Percentiles rank a stretch among this genome's conserved stretches.
Evolutionary conservation across 2,888 invertebrate genomes (phyloP).

Genomic region (Polietes domitor): DNA sequence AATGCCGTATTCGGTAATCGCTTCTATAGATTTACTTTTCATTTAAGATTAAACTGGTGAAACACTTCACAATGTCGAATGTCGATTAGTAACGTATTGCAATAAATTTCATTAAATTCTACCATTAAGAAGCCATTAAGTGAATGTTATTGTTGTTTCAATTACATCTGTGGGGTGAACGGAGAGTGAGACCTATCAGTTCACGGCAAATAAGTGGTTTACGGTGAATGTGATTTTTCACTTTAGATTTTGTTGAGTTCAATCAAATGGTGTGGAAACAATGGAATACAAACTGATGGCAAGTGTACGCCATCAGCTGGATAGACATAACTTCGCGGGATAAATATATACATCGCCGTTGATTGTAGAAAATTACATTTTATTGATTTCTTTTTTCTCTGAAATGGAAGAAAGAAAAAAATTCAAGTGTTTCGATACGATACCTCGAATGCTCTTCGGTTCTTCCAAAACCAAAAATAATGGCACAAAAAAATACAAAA

Average conservation of each 20-base stretch:
- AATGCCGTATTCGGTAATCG: neutral
- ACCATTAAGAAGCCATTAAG: conserved; percentile 44
- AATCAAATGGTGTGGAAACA: neutral
- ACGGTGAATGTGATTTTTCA: conserved; percentile 36
- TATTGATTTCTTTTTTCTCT: neutral
- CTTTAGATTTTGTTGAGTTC: neutral
- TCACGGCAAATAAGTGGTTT: conserved; percentile 23
- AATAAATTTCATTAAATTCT: conserved; percentile 44
- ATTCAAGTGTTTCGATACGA: too few species aligned
- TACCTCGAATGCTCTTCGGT: too few species aligned
- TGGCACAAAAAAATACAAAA: too few species aligned
- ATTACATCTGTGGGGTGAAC: conserved; percentile 13
- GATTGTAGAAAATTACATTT: neutral
- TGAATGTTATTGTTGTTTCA: conserved; percentile 28
- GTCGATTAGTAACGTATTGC: conserved; percentile 40
- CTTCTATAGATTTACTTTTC: neutral
- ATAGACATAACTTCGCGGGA: neutral
- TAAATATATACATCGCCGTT: neutral
- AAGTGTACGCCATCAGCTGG: neutral
- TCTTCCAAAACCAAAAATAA: too few species aligned
- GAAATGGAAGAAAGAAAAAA: too few species aligned
- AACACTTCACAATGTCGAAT: neutral
- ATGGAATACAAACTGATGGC: neutral
- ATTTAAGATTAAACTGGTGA: neutral
- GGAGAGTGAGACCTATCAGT: neutral